phyloP scores from a whole-genome alignment of 37 sponge, comb jelly and placozoan species.

The Mnemiopsis leidyi region DNA sequence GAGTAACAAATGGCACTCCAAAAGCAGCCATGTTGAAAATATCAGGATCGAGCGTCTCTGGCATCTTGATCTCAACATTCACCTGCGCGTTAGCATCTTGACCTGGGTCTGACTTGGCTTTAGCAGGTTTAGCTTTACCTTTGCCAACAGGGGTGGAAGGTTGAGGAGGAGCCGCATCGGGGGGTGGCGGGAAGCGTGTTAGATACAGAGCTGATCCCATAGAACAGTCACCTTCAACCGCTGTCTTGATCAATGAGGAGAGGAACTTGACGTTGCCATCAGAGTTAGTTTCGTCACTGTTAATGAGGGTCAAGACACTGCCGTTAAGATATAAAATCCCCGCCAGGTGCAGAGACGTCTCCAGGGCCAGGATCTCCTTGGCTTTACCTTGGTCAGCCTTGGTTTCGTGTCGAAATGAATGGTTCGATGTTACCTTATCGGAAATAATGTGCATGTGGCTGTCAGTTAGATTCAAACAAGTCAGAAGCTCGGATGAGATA shows the following conservation, averaged over 20 bases:
- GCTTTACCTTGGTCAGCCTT: not conserved
- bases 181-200: slow-evolving; percentile 14
- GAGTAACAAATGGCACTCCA: slow-evolving; percentile 26
- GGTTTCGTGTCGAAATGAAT: not conserved
- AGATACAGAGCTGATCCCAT: slow-evolving; percentile 25
- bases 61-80: not conserved
- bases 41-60: not conserved
- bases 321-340: slow-evolving; percentile 27
- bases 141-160: not conserved
- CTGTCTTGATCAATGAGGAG: not conserved
- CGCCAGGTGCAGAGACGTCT: not conserved
- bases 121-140: slow-evolving; percentile 36
- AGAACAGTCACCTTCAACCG: not conserved
- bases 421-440: not conserved
- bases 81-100: not conserved
- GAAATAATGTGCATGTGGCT: slow-evolving; percentile 15
- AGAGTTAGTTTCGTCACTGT: slow-evolving; percentile 26
- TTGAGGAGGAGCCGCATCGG: not conserved
- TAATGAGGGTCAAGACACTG: slow-evolving; percentile 35
- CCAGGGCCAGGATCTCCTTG: not conserved
- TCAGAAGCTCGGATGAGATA: slow-evolving; percentile 2
- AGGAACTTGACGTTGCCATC: slow-evolving; percentile 19
- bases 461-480: not conserved
- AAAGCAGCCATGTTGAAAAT: slow-evolving; percentile 26
- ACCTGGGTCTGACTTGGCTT: slow-evolving; percentile 22